phyloP scores from a whole-genome alignment of 37 sponge, comb jelly and placozoan genomes.

The Cliona cf. orientalis region DNA sequence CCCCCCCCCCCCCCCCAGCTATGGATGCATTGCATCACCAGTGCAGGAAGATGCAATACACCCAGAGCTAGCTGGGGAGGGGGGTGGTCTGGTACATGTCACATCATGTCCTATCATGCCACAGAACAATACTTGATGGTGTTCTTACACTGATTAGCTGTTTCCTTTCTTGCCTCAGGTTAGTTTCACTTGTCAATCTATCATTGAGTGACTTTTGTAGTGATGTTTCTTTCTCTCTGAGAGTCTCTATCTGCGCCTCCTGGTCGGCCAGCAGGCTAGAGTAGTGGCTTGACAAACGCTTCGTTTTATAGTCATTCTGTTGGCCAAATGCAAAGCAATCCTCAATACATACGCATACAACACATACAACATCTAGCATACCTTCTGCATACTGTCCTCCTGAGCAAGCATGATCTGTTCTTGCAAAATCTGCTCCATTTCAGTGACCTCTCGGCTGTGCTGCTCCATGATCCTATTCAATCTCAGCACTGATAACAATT shows the following conservation, averaged over 20 bases:
- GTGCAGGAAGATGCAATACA: no score
- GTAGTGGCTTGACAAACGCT: constrained; percentile 32
- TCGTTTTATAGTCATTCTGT: constrained; percentile 43
- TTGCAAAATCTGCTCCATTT: constrained; percentile 48
- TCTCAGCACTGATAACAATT: no score
- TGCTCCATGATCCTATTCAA: constrained; percentile 41
- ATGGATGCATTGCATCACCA: no score
- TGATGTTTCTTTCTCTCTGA: constrained; percentile 29
- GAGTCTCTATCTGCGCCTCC: constrained; percentile 39
- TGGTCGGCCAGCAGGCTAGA: constrained; percentile 44
- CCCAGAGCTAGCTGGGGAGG: not conserved
- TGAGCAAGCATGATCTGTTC: constrained; percentile 37
- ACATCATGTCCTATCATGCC: no score
- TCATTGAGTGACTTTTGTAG: constrained; percentile 39
- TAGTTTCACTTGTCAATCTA: constrained; percentile 1
- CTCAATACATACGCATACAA: not conserved
- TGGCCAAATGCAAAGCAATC: not conserved
- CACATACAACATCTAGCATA: constrained; percentile 18
- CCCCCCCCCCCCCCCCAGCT: no score
- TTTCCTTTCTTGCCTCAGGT: constrained; percentile 43
- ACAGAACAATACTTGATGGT: no score
- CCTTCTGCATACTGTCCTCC: constrained; percentile 15
- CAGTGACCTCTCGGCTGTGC: constrained; percentile 49
- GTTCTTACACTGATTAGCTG: constrained; percentile 30
- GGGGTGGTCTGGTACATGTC: constrained; percentile 12